phyloP scores from a whole-genome alignment of 2,113 vertebrate species.

The Pygathrix nemaeus region DNA sequence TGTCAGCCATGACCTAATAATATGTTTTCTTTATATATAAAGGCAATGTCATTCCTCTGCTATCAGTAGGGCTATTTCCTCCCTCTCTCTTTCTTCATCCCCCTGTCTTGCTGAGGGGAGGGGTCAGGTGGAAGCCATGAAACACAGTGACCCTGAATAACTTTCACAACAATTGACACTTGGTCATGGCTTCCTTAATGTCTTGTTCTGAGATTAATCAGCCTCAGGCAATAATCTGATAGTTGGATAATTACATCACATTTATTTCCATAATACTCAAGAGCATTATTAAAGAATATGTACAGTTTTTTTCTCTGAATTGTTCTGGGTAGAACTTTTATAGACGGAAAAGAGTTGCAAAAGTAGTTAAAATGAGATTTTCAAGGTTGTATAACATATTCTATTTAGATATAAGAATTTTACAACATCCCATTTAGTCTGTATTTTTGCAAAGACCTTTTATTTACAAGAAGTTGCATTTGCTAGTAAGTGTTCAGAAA shows the following conservation, averaged over 20 bases:
- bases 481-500: neutral
- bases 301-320: neutral
- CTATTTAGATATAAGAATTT: neutral
- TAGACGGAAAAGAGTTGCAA: neutral
- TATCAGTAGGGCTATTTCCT: neutral
- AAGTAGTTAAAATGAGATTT: slow-evolving; percentile 23
- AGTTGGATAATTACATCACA: neutral
- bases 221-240: neutral
- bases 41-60: neutral
- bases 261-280: neutral
- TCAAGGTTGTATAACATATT: neutral
- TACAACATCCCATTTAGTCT: neutral
- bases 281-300: neutral
- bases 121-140: neutral
- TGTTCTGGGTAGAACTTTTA: neutral
- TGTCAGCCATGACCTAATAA: neutral
- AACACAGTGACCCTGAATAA: neutral
- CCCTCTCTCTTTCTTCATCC: neutral
- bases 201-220: neutral
- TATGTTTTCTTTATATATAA: neutral
- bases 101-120: neutral
- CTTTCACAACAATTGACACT: neutral
- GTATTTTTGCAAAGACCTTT: slow-evolving; percentile 32
- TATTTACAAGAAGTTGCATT: slow-evolving; percentile 3
- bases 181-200: neutral